These are phyloP conservation scores for Eupithecia tripunctaria DNA, from an alignment of 2,888 invertebrate species.

Conservation along the genomic window DNA sequence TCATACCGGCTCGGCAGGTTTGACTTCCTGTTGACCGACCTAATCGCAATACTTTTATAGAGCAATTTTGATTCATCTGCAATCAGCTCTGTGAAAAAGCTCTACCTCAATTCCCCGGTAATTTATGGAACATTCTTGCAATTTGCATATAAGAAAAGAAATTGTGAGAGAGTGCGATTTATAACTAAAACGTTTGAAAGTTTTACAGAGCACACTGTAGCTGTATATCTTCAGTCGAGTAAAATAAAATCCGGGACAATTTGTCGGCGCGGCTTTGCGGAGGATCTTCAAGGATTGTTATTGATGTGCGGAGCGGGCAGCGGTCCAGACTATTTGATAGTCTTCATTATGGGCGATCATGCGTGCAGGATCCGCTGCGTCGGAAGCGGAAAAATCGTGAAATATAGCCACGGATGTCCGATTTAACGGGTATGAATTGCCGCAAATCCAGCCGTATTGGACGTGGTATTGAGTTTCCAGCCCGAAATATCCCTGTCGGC, in stretches of 20 bases:
- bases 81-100: slow-evolving; percentile 49
- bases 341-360: slow-evolving; percentile 75
- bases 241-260: slow-evolving; percentile 73
- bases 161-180: slow-evolving; percentile 49
- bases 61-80: slow-evolving; percentile 49
- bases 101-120: slow-evolving; percentile 46
- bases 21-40: slow-evolving; percentile 44
- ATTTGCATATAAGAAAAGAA: slow-evolving; percentile 51
- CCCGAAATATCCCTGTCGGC: slow-evolving; percentile 52
- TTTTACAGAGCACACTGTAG: slow-evolving; percentile 34
- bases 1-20: slow-evolving; percentile 30
- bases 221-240: slow-evolving; percentile 57
- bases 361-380: slow-evolving; percentile 66
- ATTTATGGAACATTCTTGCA: slow-evolving; percentile 49
- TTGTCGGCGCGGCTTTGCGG: slow-evolving; percentile 69
- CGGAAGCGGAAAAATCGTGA: slow-evolving; percentile 67
- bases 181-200: slow-evolving; percentile 55
- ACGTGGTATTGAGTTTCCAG: slow-evolving; percentile 56
- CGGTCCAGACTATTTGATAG: slow-evolving; percentile 63
- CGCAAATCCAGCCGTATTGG: slow-evolving; percentile 59
- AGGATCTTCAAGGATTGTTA: slow-evolving; percentile 75
- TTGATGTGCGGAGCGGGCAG: slow-evolving; percentile 64
- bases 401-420: slow-evolving; percentile 60
- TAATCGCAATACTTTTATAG: slow-evolving; percentile 40
- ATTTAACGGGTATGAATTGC: slow-evolving; percentile 65